phyloP scores from a whole-genome alignment of 2,113 vertebrate genomes.

The Eudyptes chrysolophus region DNA sequence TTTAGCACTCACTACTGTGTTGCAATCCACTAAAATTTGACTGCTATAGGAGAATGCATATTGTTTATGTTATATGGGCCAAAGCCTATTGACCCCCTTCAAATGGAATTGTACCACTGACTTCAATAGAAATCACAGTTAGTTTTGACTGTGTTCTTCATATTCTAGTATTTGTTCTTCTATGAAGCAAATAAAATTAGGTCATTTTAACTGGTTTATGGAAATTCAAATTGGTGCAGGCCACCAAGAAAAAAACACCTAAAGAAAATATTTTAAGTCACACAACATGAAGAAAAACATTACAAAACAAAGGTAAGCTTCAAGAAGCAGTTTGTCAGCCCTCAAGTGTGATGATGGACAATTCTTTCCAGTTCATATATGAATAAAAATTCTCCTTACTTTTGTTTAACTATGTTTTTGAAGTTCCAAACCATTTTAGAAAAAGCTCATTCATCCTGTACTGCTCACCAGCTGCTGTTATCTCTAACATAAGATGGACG shows the following conservation, averaged over 20 bases:
- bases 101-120: not conserved
- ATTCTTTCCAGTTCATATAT: not conserved
- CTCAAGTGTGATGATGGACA: not conserved
- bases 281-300: not conserved
- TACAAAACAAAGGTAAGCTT: not conserved
- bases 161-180: not conserved
- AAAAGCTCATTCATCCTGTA: not conserved
- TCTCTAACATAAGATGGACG: not conserved
- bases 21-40: not conserved
- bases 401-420: not conserved
- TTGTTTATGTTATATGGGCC: rapidly evolving
- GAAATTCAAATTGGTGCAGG: not conserved
- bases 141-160: not conserved
- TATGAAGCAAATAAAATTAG: not conserved
- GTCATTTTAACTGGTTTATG: not conserved
- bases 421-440: not conserved
- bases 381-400: not conserved
- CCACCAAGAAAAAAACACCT: not conserved
- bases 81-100: rapidly evolving
- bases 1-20: not conserved
- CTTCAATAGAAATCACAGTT: not conserved
- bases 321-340: not conserved
- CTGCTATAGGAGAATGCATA: not conserved
- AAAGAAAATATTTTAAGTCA: not conserved
- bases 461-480: not conserved